Conservation (phyloP, 2,888 invertebrate genomes). For the Gymnosoma rotundatum region DNA sequence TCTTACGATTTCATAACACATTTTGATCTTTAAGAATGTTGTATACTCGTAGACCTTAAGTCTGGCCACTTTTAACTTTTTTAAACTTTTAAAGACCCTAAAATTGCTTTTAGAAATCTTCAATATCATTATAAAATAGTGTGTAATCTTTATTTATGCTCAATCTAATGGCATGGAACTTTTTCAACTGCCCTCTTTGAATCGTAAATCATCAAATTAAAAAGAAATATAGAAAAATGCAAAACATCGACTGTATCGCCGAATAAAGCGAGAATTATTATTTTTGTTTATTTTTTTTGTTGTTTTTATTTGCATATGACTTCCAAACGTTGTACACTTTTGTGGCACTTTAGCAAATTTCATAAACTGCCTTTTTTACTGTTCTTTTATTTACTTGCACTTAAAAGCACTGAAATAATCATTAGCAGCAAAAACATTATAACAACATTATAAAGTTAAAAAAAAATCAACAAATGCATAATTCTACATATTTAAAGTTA, state of each 20-base stretch:
- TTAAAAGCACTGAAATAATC: conserved; percentile 21
- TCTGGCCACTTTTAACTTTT: too few relatives aligned
- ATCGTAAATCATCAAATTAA: conserved; percentile 17
- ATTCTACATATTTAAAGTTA: conserved; percentile 42
- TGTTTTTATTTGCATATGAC: conserved; percentile 52
- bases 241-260: too few relatives aligned
- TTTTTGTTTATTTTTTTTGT: too few relatives aligned
- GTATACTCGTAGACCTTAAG: too few relatives aligned
- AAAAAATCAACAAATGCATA: conserved; percentile 19
- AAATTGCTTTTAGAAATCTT: too few relatives aligned
- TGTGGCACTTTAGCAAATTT: conserved; percentile 12
- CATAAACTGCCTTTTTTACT: conserved; percentile 45
- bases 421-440: conserved; percentile 5
- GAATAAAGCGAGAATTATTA: too few relatives aligned
- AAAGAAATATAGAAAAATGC: conserved; percentile 28
- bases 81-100: too few relatives aligned
- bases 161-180: conserved; percentile 34
- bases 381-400: not conserved
- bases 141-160: not conserved
- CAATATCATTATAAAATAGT: too few relatives aligned
- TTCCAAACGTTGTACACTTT: conserved; percentile 5
- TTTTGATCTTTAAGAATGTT: too few relatives aligned
- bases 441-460: not conserved
- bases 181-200: conserved; percentile 5
- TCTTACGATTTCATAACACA: too few relatives aligned